These are phyloP conservation scores for Diplodus puntazzo DNA, from an alignment of 2,797 vertebrate genomes.

Conservation along the genomic window DNA sequence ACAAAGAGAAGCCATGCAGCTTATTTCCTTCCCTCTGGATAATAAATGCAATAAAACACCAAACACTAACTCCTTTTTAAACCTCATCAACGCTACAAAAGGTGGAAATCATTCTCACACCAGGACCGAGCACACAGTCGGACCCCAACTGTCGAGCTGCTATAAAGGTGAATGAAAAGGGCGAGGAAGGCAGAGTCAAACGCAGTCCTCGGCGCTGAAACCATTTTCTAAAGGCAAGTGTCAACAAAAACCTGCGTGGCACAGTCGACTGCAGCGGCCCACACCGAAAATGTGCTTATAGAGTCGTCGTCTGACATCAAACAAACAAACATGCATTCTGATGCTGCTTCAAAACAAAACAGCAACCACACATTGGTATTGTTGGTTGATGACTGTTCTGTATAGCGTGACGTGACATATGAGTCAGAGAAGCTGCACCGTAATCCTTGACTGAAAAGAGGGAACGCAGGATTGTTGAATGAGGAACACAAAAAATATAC, in stretches of 20 bases:
- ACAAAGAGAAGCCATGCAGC: background rate
- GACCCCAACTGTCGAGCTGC: conserved; percentile 5
- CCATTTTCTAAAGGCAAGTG: conserved; percentile 22
- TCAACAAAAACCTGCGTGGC: conserved; percentile 23
- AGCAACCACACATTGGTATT: conserved; percentile 1
- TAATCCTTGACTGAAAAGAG: conserved; percentile 9
- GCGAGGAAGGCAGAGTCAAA: conserved; percentile 24
- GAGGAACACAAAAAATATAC: background rate
- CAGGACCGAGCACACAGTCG: background rate
- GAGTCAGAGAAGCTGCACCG: conserved; percentile 2
- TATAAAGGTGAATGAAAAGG: conserved; percentile 17
- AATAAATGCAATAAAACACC: conserved; percentile 3
- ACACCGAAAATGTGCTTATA: conserved; percentile 42
- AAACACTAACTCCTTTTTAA: conserved; percentile 5
- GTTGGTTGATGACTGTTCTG: background rate
- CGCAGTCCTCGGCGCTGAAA: conserved; percentile 16
- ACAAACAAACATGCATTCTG: conserved; percentile 32
- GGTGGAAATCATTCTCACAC: background rate
- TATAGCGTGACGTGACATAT: conserved; percentile 5
- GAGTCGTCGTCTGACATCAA: conserved; percentile 52
- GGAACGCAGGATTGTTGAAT: background rate
- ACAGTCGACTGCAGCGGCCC: conserved; percentile 31
- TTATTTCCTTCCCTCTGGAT: conserved; percentile 16
- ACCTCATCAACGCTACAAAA: background rate
- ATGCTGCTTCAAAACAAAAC: conserved; percentile 29